Evolutionary conservation across 2,888 invertebrate species (phyloP).

Genomic region (Neoitamus cyanurus): DNA sequence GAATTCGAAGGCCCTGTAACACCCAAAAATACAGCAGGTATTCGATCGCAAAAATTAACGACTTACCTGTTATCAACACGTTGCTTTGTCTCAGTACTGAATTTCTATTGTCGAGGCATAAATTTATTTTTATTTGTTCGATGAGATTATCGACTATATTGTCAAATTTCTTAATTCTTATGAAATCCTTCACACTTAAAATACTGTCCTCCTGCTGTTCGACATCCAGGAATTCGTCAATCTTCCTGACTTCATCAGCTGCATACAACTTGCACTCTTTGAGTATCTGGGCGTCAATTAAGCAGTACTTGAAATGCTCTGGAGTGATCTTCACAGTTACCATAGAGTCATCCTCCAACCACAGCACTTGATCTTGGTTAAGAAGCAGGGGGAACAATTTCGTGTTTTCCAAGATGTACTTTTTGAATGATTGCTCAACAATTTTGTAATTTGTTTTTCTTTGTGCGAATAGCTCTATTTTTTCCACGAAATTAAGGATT

Average conservation of each 20-base stretch:
- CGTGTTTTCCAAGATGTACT: constrained; percentile 62
- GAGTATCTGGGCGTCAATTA: constrained; percentile 64
- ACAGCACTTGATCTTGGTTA: constrained; percentile 65
- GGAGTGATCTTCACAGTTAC: constrained; percentile 64
- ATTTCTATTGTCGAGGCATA: constrained; percentile 63
- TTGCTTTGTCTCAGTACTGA: constrained; percentile 64
- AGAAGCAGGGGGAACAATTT: constrained; percentile 60
- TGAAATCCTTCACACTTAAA: constrained; percentile 62
- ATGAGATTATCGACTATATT: constrained; percentile 61
- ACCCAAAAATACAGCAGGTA: constrained; percentile 51
- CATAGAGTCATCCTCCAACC: constrained; percentile 61
- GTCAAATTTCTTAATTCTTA: constrained; percentile 63
- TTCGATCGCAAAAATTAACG: background rate
- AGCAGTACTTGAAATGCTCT: constrained; percentile 64
- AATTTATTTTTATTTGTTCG: constrained; percentile 61
- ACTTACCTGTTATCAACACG: constrained; percentile 66
- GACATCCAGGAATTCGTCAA: constrained; percentile 68
- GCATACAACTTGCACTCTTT: constrained; percentile 65
- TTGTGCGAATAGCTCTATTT: constrained; percentile 64
- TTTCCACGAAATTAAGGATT: constrained; percentile 64
- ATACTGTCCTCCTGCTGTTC: constrained; percentile 56
- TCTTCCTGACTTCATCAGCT: constrained; percentile 66
- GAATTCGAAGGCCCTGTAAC: constrained; percentile 76
- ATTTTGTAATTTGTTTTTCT: constrained; percentile 64
- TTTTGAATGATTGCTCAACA: constrained; percentile 65